These are phyloP conservation scores for Clytia hemisphaerica DNA, from an alignment of 30 jellyfish, hydroid and myxozoan species.

Conservation along the genomic window DNA sequence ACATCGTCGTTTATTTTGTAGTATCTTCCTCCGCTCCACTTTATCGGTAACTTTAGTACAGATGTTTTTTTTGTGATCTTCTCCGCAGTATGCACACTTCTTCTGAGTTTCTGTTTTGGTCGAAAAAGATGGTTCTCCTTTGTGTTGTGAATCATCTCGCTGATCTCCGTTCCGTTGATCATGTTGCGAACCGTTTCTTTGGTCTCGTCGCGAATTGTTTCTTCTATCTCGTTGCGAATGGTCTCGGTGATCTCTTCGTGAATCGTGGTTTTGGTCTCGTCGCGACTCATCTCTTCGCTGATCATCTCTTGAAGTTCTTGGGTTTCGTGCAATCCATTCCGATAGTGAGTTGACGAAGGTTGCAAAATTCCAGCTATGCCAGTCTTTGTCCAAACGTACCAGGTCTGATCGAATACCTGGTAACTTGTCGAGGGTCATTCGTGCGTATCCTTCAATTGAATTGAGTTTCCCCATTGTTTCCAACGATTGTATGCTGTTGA, in stretches of 20 bases:
- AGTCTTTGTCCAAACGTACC: constrained; percentile 49
- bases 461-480: constrained; percentile 67
- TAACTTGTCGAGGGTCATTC: constrained; percentile 62
- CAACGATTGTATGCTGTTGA: constrained; percentile 48
- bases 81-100: constrained; percentile 24
- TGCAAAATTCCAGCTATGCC: constrained; percentile 62
- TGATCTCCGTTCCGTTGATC: constrained; percentile 9
- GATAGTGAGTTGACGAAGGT: constrained; percentile 28
- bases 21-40: constrained; percentile 30
- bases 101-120: background rate
- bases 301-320: constrained; percentile 23
- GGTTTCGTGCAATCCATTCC: constrained; percentile 50
- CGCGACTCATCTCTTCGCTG: constrained; percentile 28
- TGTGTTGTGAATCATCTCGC: too few species aligned
- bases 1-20: constrained; percentile 21
- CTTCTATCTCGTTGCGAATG: too few species aligned
- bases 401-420: constrained; percentile 52
- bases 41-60: constrained; percentile 18
- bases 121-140: background rate
- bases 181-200: too few species aligned
- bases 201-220: too few species aligned
- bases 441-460: constrained; percentile 38
- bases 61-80: constrained; percentile 22
- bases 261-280: too few species aligned
- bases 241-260: too few species aligned